These are phyloP conservation scores for Xenotilapia leptura DNA, from an alignment of 2,113 vertebrate genomes.

Conservation along the genomic window DNA sequence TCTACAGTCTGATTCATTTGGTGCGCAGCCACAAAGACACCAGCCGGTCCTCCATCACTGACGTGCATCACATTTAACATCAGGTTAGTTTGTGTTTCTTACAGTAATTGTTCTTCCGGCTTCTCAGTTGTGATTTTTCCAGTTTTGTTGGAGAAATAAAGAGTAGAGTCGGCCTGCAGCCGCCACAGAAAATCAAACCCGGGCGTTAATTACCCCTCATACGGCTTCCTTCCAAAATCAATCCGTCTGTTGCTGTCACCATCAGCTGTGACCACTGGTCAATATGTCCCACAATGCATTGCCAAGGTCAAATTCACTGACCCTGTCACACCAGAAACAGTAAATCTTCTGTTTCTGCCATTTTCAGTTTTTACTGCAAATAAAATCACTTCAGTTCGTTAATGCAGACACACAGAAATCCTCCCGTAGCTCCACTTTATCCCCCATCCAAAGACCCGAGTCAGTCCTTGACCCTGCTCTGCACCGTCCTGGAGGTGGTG, in stretches of 20 bases:
- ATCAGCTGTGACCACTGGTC: neutral
- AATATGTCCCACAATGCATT: conserved; percentile 5
- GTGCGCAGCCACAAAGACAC: neutral
- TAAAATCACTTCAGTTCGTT: neutral
- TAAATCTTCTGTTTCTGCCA: neutral
- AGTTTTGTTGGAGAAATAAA: neutral
- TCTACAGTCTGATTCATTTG: neutral
- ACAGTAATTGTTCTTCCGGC: neutral
- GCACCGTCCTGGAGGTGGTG: conserved; percentile 88
- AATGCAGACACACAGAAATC: neutral
- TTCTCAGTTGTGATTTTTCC: neutral
- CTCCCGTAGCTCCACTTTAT: neutral
- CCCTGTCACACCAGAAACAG: neutral
- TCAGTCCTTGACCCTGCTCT: conserved; percentile 75
- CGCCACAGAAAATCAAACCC: neutral
- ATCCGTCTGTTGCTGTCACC: neutral
- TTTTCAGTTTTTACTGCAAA: neutral
- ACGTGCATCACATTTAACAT: neutral
- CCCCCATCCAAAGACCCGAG: neutral
- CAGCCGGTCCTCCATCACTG: neutral
- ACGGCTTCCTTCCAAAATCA: neutral
- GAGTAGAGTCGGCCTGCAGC: neutral
- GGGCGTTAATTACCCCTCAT: neutral
- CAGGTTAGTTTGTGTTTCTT: neutral
- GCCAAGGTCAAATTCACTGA: neutral